Evolutionary conservation across 2,888 invertebrate genomes (phyloP).

Genomic region (Rhamnusium bicolor): DNA sequence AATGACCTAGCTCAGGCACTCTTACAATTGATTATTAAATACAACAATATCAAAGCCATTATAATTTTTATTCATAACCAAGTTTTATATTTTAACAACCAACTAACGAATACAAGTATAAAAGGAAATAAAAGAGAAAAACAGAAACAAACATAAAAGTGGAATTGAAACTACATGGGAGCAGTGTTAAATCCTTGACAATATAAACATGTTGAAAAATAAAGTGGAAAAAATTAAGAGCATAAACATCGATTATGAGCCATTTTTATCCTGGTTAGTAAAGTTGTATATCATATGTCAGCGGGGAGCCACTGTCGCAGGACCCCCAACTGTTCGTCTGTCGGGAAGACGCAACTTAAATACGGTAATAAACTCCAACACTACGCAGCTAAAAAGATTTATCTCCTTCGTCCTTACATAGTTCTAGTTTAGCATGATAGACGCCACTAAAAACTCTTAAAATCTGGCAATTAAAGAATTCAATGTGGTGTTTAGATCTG

Average conservation of each 20-base stretch:
- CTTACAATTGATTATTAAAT: too few relatives aligned
- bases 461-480: slow-evolving; percentile 58
- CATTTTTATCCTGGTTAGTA: slow-evolving; percentile 41
- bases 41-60: too few relatives aligned
- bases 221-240: slow-evolving; percentile 36
- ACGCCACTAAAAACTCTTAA: slow-evolving; percentile 50
- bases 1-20: too few relatives aligned
- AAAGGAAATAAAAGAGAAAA: neutral
- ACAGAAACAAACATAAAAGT: neutral
- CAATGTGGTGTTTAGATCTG: slow-evolving; percentile 42
- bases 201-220: slow-evolving; percentile 29
- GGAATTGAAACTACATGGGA: slow-evolving; percentile 3
- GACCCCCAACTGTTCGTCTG: slow-evolving; percentile 55
- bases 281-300: slow-evolving; percentile 48
- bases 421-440: slow-evolving; percentile 35
- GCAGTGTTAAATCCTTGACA: slow-evolving; percentile 30
- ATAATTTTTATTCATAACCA: neutral
- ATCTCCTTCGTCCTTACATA: slow-evolving; percentile 48
- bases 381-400: slow-evolving; percentile 58
- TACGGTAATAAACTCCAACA: slow-evolving; percentile 61
- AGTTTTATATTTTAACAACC: neutral
- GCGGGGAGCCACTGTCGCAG: slow-evolving; percentile 55
- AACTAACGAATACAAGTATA: neutral
- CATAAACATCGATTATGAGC: slow-evolving; percentile 44
- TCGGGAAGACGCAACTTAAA: slow-evolving; percentile 58